phyloP scores from a whole-genome alignment of 1,140 invertebrate species.

The Drosophila tropicalis region DNA sequence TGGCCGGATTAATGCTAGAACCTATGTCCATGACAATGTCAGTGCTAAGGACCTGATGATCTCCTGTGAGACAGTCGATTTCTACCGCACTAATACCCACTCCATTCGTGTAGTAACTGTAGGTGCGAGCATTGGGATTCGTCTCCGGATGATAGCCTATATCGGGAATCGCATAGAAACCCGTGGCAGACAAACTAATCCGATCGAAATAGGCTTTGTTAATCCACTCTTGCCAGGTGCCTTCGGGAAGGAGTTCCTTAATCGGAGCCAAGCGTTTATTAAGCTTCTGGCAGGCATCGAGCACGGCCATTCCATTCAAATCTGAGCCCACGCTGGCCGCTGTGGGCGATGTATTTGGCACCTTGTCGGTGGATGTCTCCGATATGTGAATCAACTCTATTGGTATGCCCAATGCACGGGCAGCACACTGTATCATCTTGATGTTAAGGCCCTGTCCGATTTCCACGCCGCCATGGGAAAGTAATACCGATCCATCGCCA shows the following conservation, averaged over 20 bases:
- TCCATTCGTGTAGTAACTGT: conserved; percentile 93
- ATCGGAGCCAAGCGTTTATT: conserved; percentile 90
- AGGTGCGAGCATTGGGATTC: conserved; percentile 87
- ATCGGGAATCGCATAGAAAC: conserved; percentile 93
- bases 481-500: conserved; percentile 94
- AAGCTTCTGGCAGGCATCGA: conserved; percentile 92
- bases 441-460: conserved; percentile 98
- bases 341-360: conserved; percentile 96
- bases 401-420: conserved; percentile 89
- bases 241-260: conserved; percentile 90
- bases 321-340: conserved; percentile 96
- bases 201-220: conserved; percentile 91
- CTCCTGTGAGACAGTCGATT: conserved; percentile 94
- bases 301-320: conserved; percentile 96
- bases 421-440: conserved; percentile 96
- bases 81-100: conserved; percentile 92
- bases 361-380: conserved; percentile 96
- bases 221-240: conserved; percentile 95
- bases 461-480: conserved; percentile 96
- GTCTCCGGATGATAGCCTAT: conserved; percentile 90
- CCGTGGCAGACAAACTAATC: conserved; percentile 92
- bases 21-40: conserved; percentile 98
- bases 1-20: conserved; percentile 96
- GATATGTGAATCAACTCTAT: conserved; percentile 92
- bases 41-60: conserved; percentile 92